Evolutionary conservation across 2,113 vertebrate species (phyloP).

Genomic region (Morone saxatilis): DNA sequence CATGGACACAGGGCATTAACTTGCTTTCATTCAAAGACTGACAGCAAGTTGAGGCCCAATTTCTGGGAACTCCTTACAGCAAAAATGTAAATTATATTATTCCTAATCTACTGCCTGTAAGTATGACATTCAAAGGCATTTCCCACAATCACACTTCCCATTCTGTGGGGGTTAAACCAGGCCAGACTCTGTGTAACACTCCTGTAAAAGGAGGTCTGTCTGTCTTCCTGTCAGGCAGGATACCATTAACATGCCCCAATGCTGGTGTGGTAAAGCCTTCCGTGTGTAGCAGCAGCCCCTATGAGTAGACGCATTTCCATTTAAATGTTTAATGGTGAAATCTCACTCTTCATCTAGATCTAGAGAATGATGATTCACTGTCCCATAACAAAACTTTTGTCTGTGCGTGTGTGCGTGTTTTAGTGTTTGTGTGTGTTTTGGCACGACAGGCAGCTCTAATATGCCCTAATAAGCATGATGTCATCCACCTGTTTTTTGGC

Average conservation of each 20-base stretch:
- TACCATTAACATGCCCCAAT: conserved; percentile 9
- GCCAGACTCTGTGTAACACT: not conserved
- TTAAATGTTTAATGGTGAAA: conserved; percentile 15
- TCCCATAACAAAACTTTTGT: conserved; percentile 33
- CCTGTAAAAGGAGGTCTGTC: not conserved
- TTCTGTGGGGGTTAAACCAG: not conserved
- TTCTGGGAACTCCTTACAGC: not conserved
- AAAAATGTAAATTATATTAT: not conserved
- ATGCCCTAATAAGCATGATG: conserved; percentile 61
- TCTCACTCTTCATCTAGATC: conserved; percentile 22
- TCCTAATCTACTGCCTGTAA: not conserved
- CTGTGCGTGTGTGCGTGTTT: conserved; percentile 1
- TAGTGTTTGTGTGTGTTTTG: conserved; percentile 57
- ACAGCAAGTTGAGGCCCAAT: conserved; percentile 20
- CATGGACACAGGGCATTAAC: too few relatives aligned
- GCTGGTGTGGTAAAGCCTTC: conserved; percentile 13
- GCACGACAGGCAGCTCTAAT: conserved; percentile 45
- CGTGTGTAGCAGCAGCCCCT: conserved; percentile 7
- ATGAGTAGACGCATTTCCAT: conserved; percentile 12
- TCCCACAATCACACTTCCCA: not conserved
- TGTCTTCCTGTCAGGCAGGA: conserved; percentile 11
- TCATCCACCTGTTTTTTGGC: conserved; percentile 67
- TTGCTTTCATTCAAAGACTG: too few relatives aligned
- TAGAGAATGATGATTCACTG: conserved; percentile 11
- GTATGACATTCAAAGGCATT: not conserved